These are phyloP conservation scores for Tetragnatha montana DNA, from an alignment of 2,888 invertebrate species.

Conservation along the genomic window DNA sequence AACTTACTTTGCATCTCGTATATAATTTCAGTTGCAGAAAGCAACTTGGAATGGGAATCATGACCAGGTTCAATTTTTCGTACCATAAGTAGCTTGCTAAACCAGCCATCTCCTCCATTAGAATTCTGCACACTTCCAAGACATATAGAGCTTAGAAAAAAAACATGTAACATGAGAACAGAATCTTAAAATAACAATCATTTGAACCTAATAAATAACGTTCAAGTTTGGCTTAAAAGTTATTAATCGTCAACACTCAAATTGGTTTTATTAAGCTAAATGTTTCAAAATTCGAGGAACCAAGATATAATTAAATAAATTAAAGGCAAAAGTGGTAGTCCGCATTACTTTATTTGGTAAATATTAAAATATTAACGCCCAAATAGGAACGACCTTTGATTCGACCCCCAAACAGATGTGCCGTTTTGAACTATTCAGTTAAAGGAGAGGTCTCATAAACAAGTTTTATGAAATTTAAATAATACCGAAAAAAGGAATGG, in stretches of 20 bases:
- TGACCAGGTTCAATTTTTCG: constrained; percentile 94
- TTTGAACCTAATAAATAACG: neutral
- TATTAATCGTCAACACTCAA: too few species aligned
- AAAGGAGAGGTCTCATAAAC: too few species aligned
- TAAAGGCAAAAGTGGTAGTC: too few species aligned
- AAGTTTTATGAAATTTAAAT: neutral
- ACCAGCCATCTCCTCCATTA: constrained; percentile 84
- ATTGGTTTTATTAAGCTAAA: too few species aligned
- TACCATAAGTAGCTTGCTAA: constrained; percentile 87
- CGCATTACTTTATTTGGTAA: too few species aligned
- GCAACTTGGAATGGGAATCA: constrained; percentile 96
- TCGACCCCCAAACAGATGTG: constrained; percentile 45
- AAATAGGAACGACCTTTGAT: constrained; percentile 54
- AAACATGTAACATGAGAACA: neutral
- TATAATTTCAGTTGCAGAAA: constrained; percentile 96
- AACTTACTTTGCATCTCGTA: constrained; percentile 88
- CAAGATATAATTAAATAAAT: too few species aligned
- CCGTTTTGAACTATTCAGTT: too few species aligned
- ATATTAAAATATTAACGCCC: neutral
- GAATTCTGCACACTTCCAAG: constrained; percentile 40
- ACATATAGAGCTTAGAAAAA: constrained; percentile 26
- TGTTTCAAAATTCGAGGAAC: too few species aligned
- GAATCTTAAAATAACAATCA: neutral
- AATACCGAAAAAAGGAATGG: constrained; percentile 33
- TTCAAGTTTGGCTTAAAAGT: neutral